Conservation (phyloP, 2,888 invertebrate species). For the Microdon myrmicae region DNA sequence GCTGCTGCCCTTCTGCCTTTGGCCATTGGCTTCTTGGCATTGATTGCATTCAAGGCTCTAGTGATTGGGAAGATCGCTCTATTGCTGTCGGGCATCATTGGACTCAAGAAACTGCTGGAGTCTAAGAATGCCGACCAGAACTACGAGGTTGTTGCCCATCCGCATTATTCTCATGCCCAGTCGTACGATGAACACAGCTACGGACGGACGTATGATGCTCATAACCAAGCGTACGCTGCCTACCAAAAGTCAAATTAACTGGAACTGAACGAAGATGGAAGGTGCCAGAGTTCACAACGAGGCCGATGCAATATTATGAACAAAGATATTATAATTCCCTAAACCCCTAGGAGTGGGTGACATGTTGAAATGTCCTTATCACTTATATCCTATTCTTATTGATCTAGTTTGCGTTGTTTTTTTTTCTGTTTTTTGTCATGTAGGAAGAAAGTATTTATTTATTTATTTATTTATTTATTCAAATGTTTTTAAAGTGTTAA, state of each 20-base stretch:
- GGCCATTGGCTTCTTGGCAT: slow-evolving; percentile 79
- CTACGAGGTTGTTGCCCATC: slow-evolving; percentile 81
- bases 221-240: slow-evolving; percentile 79
- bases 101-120: slow-evolving; percentile 78
- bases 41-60: slow-evolving; percentile 86
- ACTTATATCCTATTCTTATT: too few relatives aligned
- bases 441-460: too few relatives aligned
- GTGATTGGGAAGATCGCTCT: slow-evolving; percentile 86
- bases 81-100: slow-evolving; percentile 78
- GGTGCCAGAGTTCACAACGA: too few relatives aligned
- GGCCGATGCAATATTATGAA: too few relatives aligned
- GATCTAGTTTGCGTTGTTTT: too few relatives aligned
- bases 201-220: slow-evolving; percentile 76
- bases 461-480: too few relatives aligned
- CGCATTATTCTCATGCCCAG: slow-evolving; percentile 71
- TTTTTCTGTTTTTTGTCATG: too few relatives aligned
- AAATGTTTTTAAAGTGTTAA: too few relatives aligned
- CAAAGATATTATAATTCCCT: too few relatives aligned
- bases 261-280: too few relatives aligned
- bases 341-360: too few relatives aligned
- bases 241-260: slow-evolving; percentile 59
- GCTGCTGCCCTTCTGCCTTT: slow-evolving; percentile 81
- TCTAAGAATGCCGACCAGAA: slow-evolving; percentile 76
- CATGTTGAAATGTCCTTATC: too few relatives aligned
- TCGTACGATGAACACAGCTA: slow-evolving; percentile 71